Conservation (phyloP, 2,888 invertebrate species). For the Drosophila trichaetosa region DNA sequence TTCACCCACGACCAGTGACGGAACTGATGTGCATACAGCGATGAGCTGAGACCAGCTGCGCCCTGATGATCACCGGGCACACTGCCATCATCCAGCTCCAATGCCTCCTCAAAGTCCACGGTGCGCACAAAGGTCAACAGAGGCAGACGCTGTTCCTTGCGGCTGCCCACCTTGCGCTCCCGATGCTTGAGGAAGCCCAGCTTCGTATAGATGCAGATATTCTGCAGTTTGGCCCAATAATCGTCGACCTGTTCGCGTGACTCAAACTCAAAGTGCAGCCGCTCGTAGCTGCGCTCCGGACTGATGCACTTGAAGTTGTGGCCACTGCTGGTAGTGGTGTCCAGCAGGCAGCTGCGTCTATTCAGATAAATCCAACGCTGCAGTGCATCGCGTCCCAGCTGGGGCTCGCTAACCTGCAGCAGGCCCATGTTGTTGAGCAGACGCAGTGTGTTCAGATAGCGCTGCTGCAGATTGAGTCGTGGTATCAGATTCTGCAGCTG, state of each 20-base stretch:
- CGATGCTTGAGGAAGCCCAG: slow-evolving; percentile 83
- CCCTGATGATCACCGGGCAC: slow-evolving; percentile 89
- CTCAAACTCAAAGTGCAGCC: slow-evolving; percentile 86
- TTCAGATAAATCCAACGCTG: slow-evolving; percentile 91
- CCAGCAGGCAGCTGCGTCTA: slow-evolving; percentile 87
- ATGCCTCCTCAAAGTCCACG: slow-evolving; percentile 77
- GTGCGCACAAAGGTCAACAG: slow-evolving; percentile 59
- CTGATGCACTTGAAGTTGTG: slow-evolving; percentile 88
- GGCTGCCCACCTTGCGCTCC: slow-evolving; percentile 16
- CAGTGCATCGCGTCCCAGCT: slow-evolving; percentile 87
- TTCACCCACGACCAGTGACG: slow-evolving; percentile 88
- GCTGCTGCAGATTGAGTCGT: slow-evolving; percentile 68
- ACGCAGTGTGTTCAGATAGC: slow-evolving; percentile 85
- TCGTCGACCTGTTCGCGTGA: slow-evolving; percentile 86
- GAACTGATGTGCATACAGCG: slow-evolving; percentile 88
- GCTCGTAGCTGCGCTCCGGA: slow-evolving; percentile 86
- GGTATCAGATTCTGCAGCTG: slow-evolving; percentile 74
- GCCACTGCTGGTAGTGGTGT: slow-evolving; percentile 88
- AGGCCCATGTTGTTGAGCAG: slow-evolving; percentile 89
- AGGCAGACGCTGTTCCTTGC: slow-evolving; percentile 11
- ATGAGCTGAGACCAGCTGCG: slow-evolving; percentile 90
- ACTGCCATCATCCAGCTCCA: slow-evolving; percentile 86
- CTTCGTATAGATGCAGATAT: slow-evolving; percentile 88
- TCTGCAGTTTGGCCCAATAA: slow-evolving; percentile 90
- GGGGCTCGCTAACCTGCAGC: slow-evolving; percentile 88